Conservation (phyloP, 35 echinoderm and acorn worm genomes). For the Chiridota heheva region DNA sequence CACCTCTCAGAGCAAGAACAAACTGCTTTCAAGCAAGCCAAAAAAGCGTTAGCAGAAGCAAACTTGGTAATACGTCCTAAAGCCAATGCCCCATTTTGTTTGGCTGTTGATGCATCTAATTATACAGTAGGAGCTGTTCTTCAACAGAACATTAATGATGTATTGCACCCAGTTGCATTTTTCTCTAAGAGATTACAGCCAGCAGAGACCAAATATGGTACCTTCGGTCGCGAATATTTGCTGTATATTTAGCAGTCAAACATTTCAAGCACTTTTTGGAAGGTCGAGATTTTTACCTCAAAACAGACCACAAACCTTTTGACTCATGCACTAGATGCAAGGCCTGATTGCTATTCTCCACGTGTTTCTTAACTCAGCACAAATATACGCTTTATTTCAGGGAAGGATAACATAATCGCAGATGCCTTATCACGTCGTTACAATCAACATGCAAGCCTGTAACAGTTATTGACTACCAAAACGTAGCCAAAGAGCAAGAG, state of each 20-base stretch:
- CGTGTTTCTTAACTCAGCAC: background rate
- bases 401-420: background rate
- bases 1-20: background rate
- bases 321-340: too few species aligned
- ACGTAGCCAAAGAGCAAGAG: too few species aligned
- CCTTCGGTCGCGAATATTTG: background rate
- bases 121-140: slow-evolving; percentile 21
- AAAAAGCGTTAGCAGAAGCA: background rate
- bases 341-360: too few species aligned
- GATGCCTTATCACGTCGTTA: too few species aligned
- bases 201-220: slow-evolving; percentile 8
- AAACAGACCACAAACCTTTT: too few species aligned
- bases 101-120: slow-evolving; percentile 29
- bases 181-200: background rate
- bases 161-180: background rate
- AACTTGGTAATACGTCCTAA: background rate
- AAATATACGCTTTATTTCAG: too few species aligned
- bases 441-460: background rate
- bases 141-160: slow-evolving; percentile 2
- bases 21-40: background rate
- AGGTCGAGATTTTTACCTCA: too few species aligned
- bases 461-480: too few species aligned
- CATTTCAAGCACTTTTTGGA: too few species aligned
- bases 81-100: background rate
- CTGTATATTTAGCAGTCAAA: too few species aligned